A percentile compares a stretch with the other conserved stretches of the same genome.
Conservation (phyloP, 30 jellyfish, hydroid and myxozoan species). For the Turritopsis rubra region DNA sequence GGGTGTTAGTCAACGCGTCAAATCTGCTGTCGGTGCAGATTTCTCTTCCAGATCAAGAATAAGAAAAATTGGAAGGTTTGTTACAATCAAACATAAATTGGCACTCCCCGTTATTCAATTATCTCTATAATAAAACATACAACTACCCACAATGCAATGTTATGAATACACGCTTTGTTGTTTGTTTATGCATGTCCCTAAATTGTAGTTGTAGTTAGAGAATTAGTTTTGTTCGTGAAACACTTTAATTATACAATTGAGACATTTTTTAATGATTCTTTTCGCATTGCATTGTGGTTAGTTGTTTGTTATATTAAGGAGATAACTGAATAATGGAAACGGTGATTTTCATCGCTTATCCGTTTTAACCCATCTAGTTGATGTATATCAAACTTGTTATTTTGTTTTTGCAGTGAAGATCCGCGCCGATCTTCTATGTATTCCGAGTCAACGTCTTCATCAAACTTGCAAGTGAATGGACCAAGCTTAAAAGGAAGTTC, state of each 20-base stretch:
- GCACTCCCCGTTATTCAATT: too few relatives aligned
- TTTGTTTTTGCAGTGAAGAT: conserved; percentile 40
- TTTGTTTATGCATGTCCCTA: too few relatives aligned
- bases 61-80: conserved; percentile 30
- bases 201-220: not conserved
- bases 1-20: conserved; percentile 92
- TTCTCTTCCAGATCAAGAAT: conserved; percentile 65
- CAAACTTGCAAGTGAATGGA: conserved; percentile 24
- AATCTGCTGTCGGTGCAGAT: conserved; percentile 90
- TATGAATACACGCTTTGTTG: too few relatives aligned
- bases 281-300: too few relatives aligned
- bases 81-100: not conserved
- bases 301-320: too few relatives aligned
- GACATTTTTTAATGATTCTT: too few relatives aligned
- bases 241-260: too few relatives aligned
- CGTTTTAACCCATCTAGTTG: not conserved
- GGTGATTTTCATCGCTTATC: too few relatives aligned
- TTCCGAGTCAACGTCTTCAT: conserved; percentile 51
- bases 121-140: too few relatives aligned
- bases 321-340: too few relatives aligned
- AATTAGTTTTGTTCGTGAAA: too few relatives aligned
- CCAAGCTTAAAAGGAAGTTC: conserved; percentile 62
- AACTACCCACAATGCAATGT: too few relatives aligned
- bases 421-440: conserved; percentile 92
- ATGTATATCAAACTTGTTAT: not conserved